Percentiles rank a stretch among this genome's conserved stretches.
phyloP scores from a whole-genome alignment of 2,888 invertebrate genomes.

The Epistrophella euchroma region DNA sequence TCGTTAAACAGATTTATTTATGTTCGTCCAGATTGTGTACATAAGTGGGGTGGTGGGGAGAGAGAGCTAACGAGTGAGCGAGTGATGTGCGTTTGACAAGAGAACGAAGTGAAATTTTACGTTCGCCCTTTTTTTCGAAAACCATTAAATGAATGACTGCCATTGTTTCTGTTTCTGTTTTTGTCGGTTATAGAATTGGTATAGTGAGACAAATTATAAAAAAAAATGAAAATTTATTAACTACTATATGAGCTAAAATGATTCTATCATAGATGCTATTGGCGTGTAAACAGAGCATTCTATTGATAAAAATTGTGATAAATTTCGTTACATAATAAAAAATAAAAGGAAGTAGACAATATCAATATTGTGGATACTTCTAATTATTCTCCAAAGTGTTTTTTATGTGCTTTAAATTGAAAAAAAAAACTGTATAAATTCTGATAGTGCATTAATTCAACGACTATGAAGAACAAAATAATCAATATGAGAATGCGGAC shows the following conservation, averaged over 20 bases:
- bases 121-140: constrained; percentile 67
- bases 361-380: constrained; percentile 33
- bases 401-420: constrained; percentile 20
- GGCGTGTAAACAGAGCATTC: constrained; percentile 68
- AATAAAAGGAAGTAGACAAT: constrained; percentile 51
- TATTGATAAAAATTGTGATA: constrained; percentile 69
- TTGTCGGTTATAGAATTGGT: constrained; percentile 65
- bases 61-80: constrained; percentile 37
- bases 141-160: constrained; percentile 72
- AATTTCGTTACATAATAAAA: constrained; percentile 63
- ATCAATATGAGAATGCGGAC: constrained; percentile 30
- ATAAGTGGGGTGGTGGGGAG: constrained; percentile 56
- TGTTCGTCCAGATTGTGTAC: constrained; percentile 63
- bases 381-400: constrained; percentile 24
- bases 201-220: constrained; percentile 54
- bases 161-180: constrained; percentile 63
- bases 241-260: constrained; percentile 24
- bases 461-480: constrained; percentile 6
- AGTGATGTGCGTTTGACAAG: constrained; percentile 71
- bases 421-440: constrained; percentile 12
- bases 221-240: constrained; percentile 11
- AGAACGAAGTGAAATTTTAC: constrained; percentile 61
- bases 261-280: constrained; percentile 43
- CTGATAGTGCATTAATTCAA: constrained; percentile 35
- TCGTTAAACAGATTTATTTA: constrained; percentile 68